Base-by-base conservation (phyloP, 2,888 invertebrate genomes). In the Itoplectis maculator region DNA sequence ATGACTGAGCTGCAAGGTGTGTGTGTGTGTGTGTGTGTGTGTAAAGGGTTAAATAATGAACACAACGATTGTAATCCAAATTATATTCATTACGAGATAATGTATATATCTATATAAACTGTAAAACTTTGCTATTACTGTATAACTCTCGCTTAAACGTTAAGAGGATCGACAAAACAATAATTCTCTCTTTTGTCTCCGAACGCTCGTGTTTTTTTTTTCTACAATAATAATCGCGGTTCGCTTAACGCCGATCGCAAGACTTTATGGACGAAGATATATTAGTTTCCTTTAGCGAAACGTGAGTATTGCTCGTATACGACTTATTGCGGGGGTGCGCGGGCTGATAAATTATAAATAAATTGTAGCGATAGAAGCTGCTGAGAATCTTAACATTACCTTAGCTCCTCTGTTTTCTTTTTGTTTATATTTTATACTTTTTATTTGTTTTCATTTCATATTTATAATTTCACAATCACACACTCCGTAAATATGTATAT, bases 41-140 rank as follows among this genome's bases (percentile, higher is more conserved):
- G 23, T 54, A 54, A 61, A 56, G 76, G 47, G 37, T 73, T 65
- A 42, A 83, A 68, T 76, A 77, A 84, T 37, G 3, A 81, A 80
- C 66, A 83, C 74, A 77, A 65, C 47, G 45, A 47, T 78, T 75
- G 37, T 66, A 77, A 80, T 80, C 72, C 59, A 78, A 80, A 84
- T 83, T 72, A 84, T 84, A 80, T 83, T 80, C 80, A 61, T 74
- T 75, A 75, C 45, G 45, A 72, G 59, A 42, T 70, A 35, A 76
- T 81, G 56, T 66, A 73, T 83, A 77, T 80, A 80, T 80, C 73
- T 76, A 75, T 75, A 75, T 80, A 75, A 80, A 75, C 70, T 70
- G 65, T 70, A 72, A 76, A 75, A 56, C 51, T 81, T 76, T 56
- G 18, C 70, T 82, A 79, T 49, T 59, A 75, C 75, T 75, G 63